Conservation (phyloP, 2,113 vertebrate genomes). For the Saguinus midas region DNA sequence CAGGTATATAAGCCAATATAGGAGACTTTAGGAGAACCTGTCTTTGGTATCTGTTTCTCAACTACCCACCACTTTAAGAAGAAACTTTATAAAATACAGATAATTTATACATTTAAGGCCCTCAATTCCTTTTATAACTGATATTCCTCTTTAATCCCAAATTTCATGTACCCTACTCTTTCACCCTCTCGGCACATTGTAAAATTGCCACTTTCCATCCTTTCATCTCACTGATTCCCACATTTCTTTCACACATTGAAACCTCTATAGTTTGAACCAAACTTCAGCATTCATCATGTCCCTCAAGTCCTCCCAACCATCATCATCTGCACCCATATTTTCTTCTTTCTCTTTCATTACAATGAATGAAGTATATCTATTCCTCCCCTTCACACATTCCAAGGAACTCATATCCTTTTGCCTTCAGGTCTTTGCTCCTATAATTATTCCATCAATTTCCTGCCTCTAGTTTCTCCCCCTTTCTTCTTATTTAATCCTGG, state of each 20-base stretch:
- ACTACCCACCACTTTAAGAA: background rate
- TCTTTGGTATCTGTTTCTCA: background rate
- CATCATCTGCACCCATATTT: background rate
- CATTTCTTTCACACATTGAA: background rate
- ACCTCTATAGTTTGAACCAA: background rate
- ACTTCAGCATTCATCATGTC: background rate
- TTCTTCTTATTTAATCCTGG: background rate
- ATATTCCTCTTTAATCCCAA: background rate
- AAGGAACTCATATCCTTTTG: background rate
- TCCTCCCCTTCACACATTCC: background rate
- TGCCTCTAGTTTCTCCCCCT: background rate
- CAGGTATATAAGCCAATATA: background rate
- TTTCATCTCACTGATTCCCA: background rate
- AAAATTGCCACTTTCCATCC: background rate
- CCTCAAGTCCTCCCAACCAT: background rate
- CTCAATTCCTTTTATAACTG: background rate
- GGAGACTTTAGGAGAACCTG: background rate
- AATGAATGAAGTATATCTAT: background rate
- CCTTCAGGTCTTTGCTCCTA: background rate
- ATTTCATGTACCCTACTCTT: background rate
- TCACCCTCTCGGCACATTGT: background rate
- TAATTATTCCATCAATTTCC: background rate
- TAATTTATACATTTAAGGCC: background rate
- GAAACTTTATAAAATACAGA: background rate
- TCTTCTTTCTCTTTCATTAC: background rate